Evolutionary conservation across 2,113 vertebrate species (phyloP), one percentile per base, ranked within the genome.

Genomic region (Camelus dromedarius): DNA sequence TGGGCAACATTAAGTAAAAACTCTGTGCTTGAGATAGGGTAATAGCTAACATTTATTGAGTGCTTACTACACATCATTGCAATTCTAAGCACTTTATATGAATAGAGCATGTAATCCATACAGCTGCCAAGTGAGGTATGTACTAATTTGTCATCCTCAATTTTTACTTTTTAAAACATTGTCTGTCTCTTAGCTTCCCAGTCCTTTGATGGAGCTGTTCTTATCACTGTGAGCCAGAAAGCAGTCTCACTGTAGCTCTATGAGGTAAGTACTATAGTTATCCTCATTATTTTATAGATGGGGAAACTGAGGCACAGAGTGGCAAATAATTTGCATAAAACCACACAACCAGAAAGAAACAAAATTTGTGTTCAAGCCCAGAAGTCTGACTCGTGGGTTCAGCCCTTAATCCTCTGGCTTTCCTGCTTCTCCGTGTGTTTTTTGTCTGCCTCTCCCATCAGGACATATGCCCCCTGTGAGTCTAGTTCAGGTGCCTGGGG

Each of bases 231-330:
- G 54, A 89, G 2, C 20, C n/a, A 54, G 60, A 75, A 64, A 75
- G 32, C 18, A 64, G 52, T 88, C 30, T 72, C n/a, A 69, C 28
- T 64, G 22, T 22, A 4, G 6, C 12, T 28, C 58, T 69, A 26
- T 20, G 82, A 88, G 11, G 2, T 8, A 76, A 42, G 19, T 26
- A 22, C 30, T 77, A 8, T 64, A 66, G 54, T 14, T 62, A 52
- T 8, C 11, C 52, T 79, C 30, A 64, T 54, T 93, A 24, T 83
- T 89, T 79, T 66, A 83, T 50, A 69, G 12, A 13, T 52, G 46
- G 46, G 69, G 20, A 96, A 93, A 93, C 69, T 16, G 38, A 90
- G 8, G 58, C 56, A 87, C 19, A 77, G 46, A 87, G 69, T 82
- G n/a, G 7, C n/a, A 93, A 69, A 19, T 52, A 26, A 66, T 89